phyloP scores from a whole-genome alignment of 2,797 vertebrate genomes.

The Chaetophractus vellerosus region DNA sequence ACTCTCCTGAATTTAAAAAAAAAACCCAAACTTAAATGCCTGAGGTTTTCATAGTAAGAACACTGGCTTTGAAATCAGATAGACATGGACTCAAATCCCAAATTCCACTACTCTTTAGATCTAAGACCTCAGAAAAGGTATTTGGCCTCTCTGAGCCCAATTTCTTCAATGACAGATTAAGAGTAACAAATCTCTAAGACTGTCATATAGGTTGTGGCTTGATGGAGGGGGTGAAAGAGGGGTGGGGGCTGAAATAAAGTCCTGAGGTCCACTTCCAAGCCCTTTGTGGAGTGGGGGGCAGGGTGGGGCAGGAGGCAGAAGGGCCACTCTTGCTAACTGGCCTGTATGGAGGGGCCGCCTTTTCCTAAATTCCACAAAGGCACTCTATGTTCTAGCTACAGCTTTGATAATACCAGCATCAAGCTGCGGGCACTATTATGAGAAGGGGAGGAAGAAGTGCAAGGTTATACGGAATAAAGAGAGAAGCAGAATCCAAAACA shows the following conservation, averaged over 20 bases:
- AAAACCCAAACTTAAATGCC: not conserved
- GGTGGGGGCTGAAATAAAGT: not conserved
- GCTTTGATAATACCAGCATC: not conserved
- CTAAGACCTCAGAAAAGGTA: not conserved
- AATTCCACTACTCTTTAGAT: not conserved
- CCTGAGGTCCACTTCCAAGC: not conserved
- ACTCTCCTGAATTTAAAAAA: not conserved
- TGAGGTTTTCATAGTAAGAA: not conserved
- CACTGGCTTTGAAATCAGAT: not conserved
- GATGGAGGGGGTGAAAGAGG: not conserved
- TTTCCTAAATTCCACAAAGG: not conserved
- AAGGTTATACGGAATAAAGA: no score
- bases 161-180: not conserved
- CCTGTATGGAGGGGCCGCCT: not conserved
- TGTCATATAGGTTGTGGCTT: not conserved
- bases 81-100: not conserved
- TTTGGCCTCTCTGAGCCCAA: not conserved
- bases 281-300: not conserved
- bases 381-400: not conserved
- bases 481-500: not conserved
- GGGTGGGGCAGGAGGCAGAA: not conserved
- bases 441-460: not conserved
- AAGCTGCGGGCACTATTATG: not conserved
- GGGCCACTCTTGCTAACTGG: not conserved
- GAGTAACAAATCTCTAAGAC: not conserved